Percentiles rank a stretch among this genome's conserved stretches.
Evolutionary conservation across 1,140 invertebrate species (phyloP).

Genomic region (Saccostrea cuccullata): DNA sequence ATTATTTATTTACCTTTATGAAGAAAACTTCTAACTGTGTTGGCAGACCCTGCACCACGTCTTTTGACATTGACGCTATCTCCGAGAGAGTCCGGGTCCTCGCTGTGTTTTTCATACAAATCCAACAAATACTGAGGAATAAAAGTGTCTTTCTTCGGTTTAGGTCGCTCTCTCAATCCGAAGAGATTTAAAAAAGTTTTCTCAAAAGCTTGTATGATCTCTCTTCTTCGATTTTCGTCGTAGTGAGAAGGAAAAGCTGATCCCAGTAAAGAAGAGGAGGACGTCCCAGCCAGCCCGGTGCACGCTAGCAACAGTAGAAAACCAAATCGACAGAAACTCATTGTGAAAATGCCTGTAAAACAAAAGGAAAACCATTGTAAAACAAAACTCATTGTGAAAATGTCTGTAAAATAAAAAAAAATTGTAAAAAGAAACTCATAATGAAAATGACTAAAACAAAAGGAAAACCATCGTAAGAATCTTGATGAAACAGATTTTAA

Average conservation of each 20-base stretch:
- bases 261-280: constrained; percentile 41
- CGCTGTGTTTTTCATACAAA: constrained; percentile 81
- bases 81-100: constrained; percentile 47
- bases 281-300: constrained; percentile 46
- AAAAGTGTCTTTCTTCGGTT: constrained; percentile 79
- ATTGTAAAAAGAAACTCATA: constrained; percentile 51
- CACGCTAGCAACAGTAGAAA: constrained; percentile 59
- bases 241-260: constrained; percentile 53
- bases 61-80: constrained; percentile 56
- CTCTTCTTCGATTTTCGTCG: constrained; percentile 59
- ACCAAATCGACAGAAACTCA: constrained; percentile 57
- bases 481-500: background rate
- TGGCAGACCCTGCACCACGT: constrained; percentile 82
- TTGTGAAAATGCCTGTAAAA: constrained; percentile 66
- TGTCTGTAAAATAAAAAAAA: constrained; percentile 60
- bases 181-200: constrained; percentile 86
- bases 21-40: constrained; percentile 91
- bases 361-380: constrained; percentile 36
- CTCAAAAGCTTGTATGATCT: constrained; percentile 81
- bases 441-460: constrained; percentile 59
- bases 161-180: constrained; percentile 85
- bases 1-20: constrained; percentile 83
- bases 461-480: background rate
- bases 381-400: constrained; percentile 59
- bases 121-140: constrained; percentile 89